phyloP scores from a whole-genome alignment of 1,140 invertebrate species.

The Drosophila gunungcola region DNA sequence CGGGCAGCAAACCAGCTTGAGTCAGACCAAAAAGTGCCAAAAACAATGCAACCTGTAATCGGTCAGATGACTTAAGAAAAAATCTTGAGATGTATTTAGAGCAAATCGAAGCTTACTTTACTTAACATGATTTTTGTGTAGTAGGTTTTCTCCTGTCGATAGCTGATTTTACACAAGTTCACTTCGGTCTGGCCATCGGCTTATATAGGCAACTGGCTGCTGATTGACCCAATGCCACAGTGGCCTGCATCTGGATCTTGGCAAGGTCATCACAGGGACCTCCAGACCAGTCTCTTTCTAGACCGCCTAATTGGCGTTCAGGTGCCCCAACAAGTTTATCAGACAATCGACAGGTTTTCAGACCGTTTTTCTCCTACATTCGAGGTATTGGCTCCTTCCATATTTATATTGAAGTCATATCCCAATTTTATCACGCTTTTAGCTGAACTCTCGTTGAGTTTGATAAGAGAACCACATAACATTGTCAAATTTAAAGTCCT shows the following conservation, averaged over 20 bases:
- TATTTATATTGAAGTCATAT: conserved; percentile 7
- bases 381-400: conserved; percentile 4
- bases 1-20: conserved; percentile 52
- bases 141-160: conserved; percentile 36
- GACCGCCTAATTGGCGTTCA: conserved; percentile 63
- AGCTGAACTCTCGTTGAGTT: no score
- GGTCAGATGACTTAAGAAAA: background rate
- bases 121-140: conserved; percentile 39
- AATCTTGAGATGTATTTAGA: background rate
- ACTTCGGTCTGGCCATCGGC: background rate
- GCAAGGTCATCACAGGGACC: conserved; percentile 60
- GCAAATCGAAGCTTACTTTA: conserved; percentile 35
- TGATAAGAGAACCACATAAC: no score
- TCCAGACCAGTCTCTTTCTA: conserved; percentile 43
- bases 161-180: conserved; percentile 39
- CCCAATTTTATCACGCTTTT: no score
- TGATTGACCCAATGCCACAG: conserved; percentile 69
- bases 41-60: conserved; percentile 33
- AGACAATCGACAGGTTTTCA: conserved; percentile 71
- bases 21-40: conserved; percentile 31
- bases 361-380: background rate
- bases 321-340: conserved; percentile 65
- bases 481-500: no score
- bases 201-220: conserved; percentile 55
- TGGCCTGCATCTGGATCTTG: conserved; percentile 21